Base-by-base conservation (phyloP, 1,140 invertebrate genomes). In the Ectropis grisescens region DNA sequence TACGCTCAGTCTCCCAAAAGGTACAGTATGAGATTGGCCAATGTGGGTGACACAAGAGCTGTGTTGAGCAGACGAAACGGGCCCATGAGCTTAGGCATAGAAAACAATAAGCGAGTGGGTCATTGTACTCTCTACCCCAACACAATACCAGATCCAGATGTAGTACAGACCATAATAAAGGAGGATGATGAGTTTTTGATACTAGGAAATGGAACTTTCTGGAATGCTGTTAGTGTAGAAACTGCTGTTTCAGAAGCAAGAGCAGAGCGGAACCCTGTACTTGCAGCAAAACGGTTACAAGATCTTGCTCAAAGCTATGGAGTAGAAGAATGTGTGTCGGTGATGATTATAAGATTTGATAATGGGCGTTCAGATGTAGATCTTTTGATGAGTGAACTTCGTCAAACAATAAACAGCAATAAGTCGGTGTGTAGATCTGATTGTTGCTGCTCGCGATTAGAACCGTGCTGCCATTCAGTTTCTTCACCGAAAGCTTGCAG, bases 111-210 rank as follows among this genome's bases (percentile, higher is more conserved):
- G 50, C 84, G 89, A 32, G 67, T 91, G 11, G 86, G 89, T 2
- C 86, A 86, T 44, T 89, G 88, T 14, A 81, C 86, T 0, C 84
- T 86, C 52, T 87, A 88, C 54, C 89, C 89, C 2, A 69, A 86
- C 13, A 84, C 87, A 7, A 81, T 93, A 23, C 89, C 89, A 1
- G 91, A 94, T 76, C 92, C 92, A 0, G 86, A 89, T 35, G 82
- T 90, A 1, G 84, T 91, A 8, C 91, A 93, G 74, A 86, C 92
- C 2, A 82, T 85, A 1, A 76, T 94, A 1, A 89, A 91, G 47
- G 91, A 93, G 49, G 87, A 91, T 31, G 91, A 93, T 54, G 91
- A 94, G 62, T 93, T 91, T 58, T 82, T 94, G 37, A 89, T 94
- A 39, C 84, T 94, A 37, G 91, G 87, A 0, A 94, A 93, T 69